Conservation (phyloP, 2,888 invertebrate species). For the Erebia palarica region DNA sequence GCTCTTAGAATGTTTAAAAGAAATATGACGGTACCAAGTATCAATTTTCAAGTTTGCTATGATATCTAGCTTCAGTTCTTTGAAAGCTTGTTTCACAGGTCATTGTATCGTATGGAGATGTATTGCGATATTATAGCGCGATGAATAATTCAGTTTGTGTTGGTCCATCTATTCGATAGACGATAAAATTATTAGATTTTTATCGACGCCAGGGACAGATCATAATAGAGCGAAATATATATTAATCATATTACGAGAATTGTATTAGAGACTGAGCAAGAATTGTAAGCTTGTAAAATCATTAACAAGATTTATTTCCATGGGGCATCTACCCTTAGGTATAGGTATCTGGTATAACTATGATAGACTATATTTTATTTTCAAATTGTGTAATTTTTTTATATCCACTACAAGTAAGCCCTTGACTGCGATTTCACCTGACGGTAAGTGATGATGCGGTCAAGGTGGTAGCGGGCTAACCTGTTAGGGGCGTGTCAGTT, state of each 20-base stretch:
- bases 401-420: no score
- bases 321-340: no score
- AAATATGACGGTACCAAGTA: not conserved
- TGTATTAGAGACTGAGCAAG: not conserved
- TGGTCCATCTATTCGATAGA: constrained; percentile 36
- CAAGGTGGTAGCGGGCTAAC: no score
- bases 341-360: no score
- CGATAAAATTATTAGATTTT: constrained; percentile 39
- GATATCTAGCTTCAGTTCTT: not conserved
- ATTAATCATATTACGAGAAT: constrained; percentile 22
- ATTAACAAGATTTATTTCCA: no score
- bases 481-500: no score
- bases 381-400: no score
- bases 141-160: constrained; percentile 38
- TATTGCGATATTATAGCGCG: constrained; percentile 30
- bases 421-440: no score
- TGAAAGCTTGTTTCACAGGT: constrained; percentile 18
- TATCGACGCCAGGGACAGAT: constrained; percentile 31
- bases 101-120: constrained; percentile 30
- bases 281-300: not conserved
- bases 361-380: no score
- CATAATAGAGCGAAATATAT: constrained; percentile 18
- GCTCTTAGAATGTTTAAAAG: not conserved
- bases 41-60: not conserved
- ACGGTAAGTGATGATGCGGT: no score